A percentile compares a stretch with the other conserved stretches of the same genome.
These are phyloP conservation scores for Drosophila nigritarsus DNA, from an alignment of 2,888 invertebrate genomes.

Conservation along the genomic window DNA sequence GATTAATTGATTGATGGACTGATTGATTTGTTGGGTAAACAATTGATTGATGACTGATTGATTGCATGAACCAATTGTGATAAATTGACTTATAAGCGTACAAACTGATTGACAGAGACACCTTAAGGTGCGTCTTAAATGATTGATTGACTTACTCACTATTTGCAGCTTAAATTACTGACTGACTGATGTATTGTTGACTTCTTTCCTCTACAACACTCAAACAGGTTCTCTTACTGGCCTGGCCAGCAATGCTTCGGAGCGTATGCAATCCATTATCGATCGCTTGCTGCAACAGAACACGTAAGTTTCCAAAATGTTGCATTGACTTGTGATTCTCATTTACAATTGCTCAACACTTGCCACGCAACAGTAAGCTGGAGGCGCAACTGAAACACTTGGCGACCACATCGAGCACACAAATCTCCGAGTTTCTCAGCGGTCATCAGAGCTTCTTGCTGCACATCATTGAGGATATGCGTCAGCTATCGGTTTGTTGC, in stretches of 20 bases:
- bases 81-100: background rate
- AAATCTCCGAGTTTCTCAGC: constrained; percentile 80
- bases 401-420: constrained; percentile 71
- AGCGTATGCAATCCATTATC: constrained; percentile 81
- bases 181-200: background rate
- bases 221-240: constrained; percentile 73
- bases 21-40: background rate
- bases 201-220: background rate
- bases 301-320: constrained; percentile 64
- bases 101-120: background rate
- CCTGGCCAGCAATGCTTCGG: constrained; percentile 76
- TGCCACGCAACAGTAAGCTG: constrained; percentile 69
- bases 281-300: constrained; percentile 81
- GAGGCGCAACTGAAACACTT: constrained; percentile 77
- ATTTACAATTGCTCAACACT: background rate
- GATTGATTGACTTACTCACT: background rate
- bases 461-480: constrained; percentile 83
- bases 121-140: background rate
- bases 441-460: constrained; percentile 81
- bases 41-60: background rate
- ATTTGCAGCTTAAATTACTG: background rate
- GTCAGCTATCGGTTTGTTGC: constrained; percentile 78
- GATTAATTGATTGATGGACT: background rate
- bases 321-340: rapidly evolving
- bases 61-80: background rate